Percentiles rank a stretch among this genome's conserved stretches.
These are phyloP conservation scores for Scalopus aquaticus DNA, from an alignment of 2,113 vertebrate species.

Conservation along the genomic window DNA sequence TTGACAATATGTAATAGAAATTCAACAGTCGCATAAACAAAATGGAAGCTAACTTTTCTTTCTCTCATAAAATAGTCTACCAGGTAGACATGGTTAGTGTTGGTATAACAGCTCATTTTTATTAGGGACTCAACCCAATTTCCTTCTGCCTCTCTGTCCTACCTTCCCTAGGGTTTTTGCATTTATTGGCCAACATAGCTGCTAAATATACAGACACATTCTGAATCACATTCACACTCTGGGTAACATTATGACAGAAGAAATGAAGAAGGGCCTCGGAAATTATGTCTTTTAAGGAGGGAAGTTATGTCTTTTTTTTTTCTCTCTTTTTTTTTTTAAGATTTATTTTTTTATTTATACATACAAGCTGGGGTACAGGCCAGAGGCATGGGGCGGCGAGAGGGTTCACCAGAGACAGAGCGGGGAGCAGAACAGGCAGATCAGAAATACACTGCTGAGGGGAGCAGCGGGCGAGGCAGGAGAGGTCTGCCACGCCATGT, in stretches of 20 bases:
- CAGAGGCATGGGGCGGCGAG: too few species aligned
- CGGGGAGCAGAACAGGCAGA: too few species aligned
- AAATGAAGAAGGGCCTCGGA: neutral
- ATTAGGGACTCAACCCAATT: neutral
- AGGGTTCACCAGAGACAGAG: too few species aligned
- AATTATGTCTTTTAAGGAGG: neutral
- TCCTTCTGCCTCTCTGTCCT: neutral
- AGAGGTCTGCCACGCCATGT: too few species aligned
- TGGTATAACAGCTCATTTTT: neutral
- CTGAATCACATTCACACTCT: neutral
- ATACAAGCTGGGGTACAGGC: too few species aligned
- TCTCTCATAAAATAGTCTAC: neutral
- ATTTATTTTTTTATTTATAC: too few species aligned
- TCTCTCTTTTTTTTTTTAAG: too few species aligned
- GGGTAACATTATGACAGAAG: neutral
- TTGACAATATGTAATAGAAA: neutral
- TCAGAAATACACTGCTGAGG: too few species aligned
- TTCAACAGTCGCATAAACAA: neutral
- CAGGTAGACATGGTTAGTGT: neutral
- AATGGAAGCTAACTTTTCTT: slow-evolving; percentile 14
- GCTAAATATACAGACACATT: neutral
- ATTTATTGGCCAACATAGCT: neutral
- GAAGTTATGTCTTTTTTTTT: neutral
- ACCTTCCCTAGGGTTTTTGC: neutral
- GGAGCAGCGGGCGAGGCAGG: too few species aligned